Base-by-base conservation (phyloP, 1,140 invertebrate species). In the Euura saliciscinereae region DNA sequence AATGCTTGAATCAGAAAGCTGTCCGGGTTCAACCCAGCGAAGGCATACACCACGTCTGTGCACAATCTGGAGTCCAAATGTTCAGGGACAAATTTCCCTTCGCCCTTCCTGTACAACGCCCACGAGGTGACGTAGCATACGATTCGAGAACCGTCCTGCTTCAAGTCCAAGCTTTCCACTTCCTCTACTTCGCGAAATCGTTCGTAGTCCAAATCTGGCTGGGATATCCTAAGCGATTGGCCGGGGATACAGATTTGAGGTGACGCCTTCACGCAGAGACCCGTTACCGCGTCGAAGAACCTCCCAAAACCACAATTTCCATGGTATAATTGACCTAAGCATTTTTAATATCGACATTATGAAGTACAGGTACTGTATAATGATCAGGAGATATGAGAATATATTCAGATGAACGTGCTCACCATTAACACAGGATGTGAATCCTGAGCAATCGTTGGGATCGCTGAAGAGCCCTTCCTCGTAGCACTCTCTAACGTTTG, bases 71-170 rank as follows among this genome's bases (percentile, higher is more conserved):
- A 89, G 79, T 97, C 94, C 1, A 98, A 85, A 75, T 95, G 90
- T 86, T 97, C 96, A 0, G 96, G 96, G 0, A 94, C 92, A 82
- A 95, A 97, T 84, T 94, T 93, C 6, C 93, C 95, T 72, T 94
- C 92, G 0, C 89, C 92, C 77, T 94, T 94, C 66, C 96, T 89
- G 80, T 96, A 96, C 81, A 95, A 92, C 0, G 95, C 91, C 96
- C 96, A 97, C 78, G 93, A 97, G 2, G 95, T 95, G 78, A 96
- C 90, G 78, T 97, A 97, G 83, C 96, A 98, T 0, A 97, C 90
- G 0, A 97, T 92, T 74, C 89, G 89, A 3, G 86, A 83, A 2
- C 78, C 79, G 1, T 83, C 82, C 1, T 84, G 72, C 2, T 64
- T 59, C 45, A 80, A 8, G 43, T 82, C 77, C 0, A 84, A 73